Base-by-base conservation (phyloP, 92 coral and sea anemone genomes). In the Epizoanthus rinbou region DNA sequence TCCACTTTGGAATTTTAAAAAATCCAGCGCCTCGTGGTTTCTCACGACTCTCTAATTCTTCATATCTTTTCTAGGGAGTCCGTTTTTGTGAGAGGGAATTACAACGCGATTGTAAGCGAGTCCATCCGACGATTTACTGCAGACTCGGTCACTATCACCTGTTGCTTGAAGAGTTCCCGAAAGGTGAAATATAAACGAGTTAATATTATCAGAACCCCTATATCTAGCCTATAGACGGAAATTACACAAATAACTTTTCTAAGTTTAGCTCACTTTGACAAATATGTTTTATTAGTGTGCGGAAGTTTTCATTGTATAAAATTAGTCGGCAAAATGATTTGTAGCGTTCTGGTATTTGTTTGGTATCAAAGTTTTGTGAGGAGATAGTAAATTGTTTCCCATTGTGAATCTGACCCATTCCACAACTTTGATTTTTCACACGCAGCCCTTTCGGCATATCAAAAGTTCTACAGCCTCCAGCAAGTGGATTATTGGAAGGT, bases 401-500 rank as follows among this genome's bases (percentile, higher is more conserved):
- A 31, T 56, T 64, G 68, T 31, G 52, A 25, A 59, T n/a, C 74
- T 64, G 71, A 13, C 65, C 47, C 54, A 13, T 67, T 53, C 57
- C 45, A 73, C 68, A 23, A 73, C 24, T 75, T 79, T 88, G 66
- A 56, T 58, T 74, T 67, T 68, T 54, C 47, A 79, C 74, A 16
- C 35, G 41, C 89, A 95, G 98, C 98, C 45, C 90, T 95, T 50
- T 95, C 98, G 6, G 98, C 98, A 11, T 95, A 95, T 81, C 98
- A 95, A 87, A 93, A 92, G 81, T 95, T 95, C 80, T 95, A 91
- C 88, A 95, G 92, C 81, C 81, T 94, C 57, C 94, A 88, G 35
- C 92, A 94, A 86, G 98, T 94, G 18, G 95, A 95, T 71, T 94
- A 91, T 57, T 95, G 98, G 98, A 95, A 93, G 98, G 98, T 95